Percentiles rank a stretch among this genome's conserved stretches.
Conservation (phyloP, 2,888 invertebrate species). For the Rhagium mordax region DNA sequence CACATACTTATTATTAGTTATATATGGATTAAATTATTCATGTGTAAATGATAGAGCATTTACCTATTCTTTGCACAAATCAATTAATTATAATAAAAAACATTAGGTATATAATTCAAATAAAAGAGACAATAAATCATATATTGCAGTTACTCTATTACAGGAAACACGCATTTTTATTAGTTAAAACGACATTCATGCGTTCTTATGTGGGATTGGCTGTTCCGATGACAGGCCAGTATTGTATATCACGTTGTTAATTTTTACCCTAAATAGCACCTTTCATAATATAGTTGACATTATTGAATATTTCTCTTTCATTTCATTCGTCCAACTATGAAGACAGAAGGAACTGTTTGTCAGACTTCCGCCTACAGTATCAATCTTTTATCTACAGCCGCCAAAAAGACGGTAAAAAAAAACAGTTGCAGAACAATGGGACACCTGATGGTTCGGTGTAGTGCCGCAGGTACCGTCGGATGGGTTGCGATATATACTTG, state of each 20-base stretch:
- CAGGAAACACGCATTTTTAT: no score
- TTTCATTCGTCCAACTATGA: slow-evolving; percentile 10
- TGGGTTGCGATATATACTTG: slow-evolving; percentile 13
- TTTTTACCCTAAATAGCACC: background rate
- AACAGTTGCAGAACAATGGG: slow-evolving; percentile 39
- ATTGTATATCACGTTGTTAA: background rate
- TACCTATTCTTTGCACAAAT: no score
- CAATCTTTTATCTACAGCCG: background rate
- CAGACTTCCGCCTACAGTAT: slow-evolving; percentile 15
- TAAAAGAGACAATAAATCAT: no score
- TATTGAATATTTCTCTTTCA: background rate
- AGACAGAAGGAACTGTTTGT: background rate
- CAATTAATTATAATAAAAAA: no score
- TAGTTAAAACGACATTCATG: background rate
- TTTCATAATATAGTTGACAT: background rate
- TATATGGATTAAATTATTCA: no score
- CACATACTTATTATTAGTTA: no score
- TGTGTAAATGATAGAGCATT: no score
- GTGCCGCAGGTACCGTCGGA: slow-evolving; percentile 34
- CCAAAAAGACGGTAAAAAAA: slow-evolving; percentile 18
- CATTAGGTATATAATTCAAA: no score
- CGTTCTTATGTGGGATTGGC: background rate
- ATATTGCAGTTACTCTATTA: no score
- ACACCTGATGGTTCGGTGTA: slow-evolving; percentile 38
- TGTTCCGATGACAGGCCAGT: background rate